A percentile compares a stretch with the other conserved stretches of the same genome.
These are phyloP conservation scores for Diplosoma virens DNA, from an alignment of 23 tunicate species.

Conservation along the genomic window DNA sequence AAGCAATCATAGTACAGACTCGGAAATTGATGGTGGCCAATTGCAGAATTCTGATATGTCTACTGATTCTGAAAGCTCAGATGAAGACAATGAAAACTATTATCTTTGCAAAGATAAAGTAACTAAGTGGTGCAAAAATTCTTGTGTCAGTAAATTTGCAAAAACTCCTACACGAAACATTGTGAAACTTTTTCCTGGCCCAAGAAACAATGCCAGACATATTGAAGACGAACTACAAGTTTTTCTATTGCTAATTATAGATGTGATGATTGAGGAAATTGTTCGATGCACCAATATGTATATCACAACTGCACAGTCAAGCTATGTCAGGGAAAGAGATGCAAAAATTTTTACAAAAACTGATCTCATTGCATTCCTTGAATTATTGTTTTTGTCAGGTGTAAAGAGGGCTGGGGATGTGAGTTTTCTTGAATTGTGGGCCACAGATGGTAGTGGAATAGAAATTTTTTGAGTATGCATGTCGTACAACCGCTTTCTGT, in stretches of 20 bases:
- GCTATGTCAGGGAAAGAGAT: conserved; percentile 16
- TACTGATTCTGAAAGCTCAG: conserved; percentile 11
- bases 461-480: conserved; percentile 10
- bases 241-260: conserved; percentile 9
- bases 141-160: conserved; percentile 12
- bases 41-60: conserved; percentile 2
- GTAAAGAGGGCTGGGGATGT: conserved; percentile 2
- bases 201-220: conserved; percentile 14
- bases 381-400: conserved; percentile 10
- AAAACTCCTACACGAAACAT: conserved; percentile 6
- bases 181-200: conserved; percentile 9
- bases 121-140: conserved; percentile 18
- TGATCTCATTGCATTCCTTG: too few species aligned
- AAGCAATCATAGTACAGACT: conserved; percentile 15
- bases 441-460: conserved; percentile 30
- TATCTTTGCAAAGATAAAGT: conserved; percentile 11
- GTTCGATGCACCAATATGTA: conserved; percentile 11
- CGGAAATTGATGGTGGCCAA: background rate
- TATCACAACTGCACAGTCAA: conserved; percentile 1
- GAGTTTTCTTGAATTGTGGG: conserved; percentile 18
- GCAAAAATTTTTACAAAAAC: conserved; percentile 10
- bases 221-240: conserved; percentile 14
- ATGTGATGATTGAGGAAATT: conserved; percentile 13
- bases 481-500: conserved; percentile 22
- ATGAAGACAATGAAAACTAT: conserved; percentile 8